Evolutionary conservation across 2,113 vertebrate genomes (phyloP).

Genomic region (Microcebus tavaratra): DNA sequence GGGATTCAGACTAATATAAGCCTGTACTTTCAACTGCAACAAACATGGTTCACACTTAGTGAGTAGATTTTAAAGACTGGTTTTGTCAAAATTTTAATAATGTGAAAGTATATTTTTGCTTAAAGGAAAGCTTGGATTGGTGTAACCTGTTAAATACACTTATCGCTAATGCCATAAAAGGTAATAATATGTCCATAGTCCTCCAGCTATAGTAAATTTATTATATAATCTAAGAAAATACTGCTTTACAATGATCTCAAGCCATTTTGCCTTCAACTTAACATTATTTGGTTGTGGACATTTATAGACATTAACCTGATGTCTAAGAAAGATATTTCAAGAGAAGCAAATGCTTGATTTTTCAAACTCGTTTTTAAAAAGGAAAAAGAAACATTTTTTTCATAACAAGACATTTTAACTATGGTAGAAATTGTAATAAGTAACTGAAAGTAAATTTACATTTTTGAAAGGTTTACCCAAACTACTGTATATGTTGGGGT

Average conservation of each 20-base stretch:
- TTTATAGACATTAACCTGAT: not conserved
- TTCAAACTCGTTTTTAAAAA: slow-evolving; percentile 12
- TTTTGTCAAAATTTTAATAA: slow-evolving; percentile 50
- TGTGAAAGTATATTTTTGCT: not conserved
- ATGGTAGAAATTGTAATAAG: not conserved
- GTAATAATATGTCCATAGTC: not conserved
- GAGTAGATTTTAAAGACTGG: slow-evolving; percentile 81
- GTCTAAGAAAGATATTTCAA: slow-evolving; percentile 1
- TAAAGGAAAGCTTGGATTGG: not conserved
- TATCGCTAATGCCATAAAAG: not conserved
- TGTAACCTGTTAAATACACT: not conserved
- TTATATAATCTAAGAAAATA: not conserved
- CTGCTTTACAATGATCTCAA: not conserved
- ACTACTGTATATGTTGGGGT: not conserved
- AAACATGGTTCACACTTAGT: slow-evolving; percentile 96
- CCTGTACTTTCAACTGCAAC: slow-evolving; percentile 92
- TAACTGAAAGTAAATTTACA: not conserved
- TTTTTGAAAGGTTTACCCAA: slow-evolving; percentile 12
- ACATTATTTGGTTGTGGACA: not conserved
- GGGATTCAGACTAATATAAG: slow-evolving; percentile 93
- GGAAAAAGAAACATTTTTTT: not conserved
- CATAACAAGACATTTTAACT: not conserved
- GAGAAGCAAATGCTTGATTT: not conserved
- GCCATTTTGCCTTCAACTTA: slow-evolving; percentile 1
- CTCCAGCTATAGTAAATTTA: not conserved